A percentile compares a stretch with the other conserved stretches of the same genome.
Conservation (phyloP, 2,113 vertebrate species). For the Ictidomys tridecemlineatus region DNA sequence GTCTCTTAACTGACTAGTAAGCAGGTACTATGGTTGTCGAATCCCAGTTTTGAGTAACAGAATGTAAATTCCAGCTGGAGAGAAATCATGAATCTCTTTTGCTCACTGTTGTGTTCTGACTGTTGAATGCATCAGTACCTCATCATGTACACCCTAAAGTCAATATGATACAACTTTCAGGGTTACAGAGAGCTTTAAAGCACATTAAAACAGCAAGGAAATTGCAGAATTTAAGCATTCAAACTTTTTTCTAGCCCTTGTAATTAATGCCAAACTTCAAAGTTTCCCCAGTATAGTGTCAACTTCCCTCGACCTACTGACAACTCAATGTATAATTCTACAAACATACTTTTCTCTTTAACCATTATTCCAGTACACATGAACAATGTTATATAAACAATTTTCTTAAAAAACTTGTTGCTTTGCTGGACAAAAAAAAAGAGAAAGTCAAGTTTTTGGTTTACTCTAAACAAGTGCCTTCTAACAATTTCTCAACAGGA, state of each 20-base stretch:
- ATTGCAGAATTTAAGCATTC: not conserved
- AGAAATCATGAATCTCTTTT: not conserved
- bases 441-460: not conserved
- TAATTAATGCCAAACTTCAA: not conserved
- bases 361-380: not conserved
- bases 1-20: not conserved
- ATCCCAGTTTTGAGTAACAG: not conserved
- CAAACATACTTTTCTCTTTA: not conserved
- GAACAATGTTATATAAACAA: not conserved
- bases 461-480: not conserved
- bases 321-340: not conserved
- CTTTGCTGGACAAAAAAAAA: not conserved
- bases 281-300: not conserved
- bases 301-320: not conserved
- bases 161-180: not conserved
- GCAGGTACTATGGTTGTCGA: not conserved
- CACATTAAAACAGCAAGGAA: not conserved
- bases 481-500: not conserved
- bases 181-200: not conserved
- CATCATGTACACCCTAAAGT: not conserved
- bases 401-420: not conserved
- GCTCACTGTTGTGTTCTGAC: not conserved
- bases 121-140: not conserved
- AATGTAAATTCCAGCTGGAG: not conserved
- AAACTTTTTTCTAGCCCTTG: not conserved